These are phyloP conservation scores for Alcedo atthis DNA, from an alignment of 2,797 vertebrate species.

Conservation along the genomic window DNA sequence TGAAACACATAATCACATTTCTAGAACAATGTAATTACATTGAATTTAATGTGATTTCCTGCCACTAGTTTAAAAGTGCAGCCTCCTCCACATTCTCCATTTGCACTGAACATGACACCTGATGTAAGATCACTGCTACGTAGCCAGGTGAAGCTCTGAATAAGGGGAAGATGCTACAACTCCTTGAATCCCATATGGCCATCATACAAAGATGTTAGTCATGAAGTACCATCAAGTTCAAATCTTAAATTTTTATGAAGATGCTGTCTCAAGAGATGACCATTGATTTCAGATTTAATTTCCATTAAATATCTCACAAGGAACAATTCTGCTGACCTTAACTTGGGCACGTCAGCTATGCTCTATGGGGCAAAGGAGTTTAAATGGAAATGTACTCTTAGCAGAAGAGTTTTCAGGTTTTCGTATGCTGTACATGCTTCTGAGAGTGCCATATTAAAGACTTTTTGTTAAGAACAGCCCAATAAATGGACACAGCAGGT, in stretches of 20 bases:
- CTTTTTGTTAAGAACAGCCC: not conserved
- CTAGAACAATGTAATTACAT: slow-evolving; percentile 63
- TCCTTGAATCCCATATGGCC: not conserved
- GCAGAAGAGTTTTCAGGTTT: not conserved
- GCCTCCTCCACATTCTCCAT: slow-evolving; percentile 39
- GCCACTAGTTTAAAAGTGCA: slow-evolving; percentile 45
- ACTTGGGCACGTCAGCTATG: not conserved
- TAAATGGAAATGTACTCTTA: not conserved
- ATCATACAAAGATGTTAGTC: not conserved
- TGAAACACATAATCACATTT: slow-evolving; percentile 68
- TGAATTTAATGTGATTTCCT: slow-evolving; percentile 61
- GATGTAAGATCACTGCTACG: not conserved
- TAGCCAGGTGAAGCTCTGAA: not conserved
- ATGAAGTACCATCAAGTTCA: not conserved
- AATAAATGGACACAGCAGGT: not conserved
- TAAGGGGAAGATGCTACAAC: not conserved
- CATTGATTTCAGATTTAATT: not conserved
- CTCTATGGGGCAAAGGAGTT: not conserved
- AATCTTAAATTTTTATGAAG: not conserved
- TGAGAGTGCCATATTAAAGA: not conserved
- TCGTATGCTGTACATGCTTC: not conserved
- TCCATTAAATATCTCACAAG: not conserved
- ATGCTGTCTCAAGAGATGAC: not conserved
- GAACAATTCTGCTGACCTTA: not conserved
- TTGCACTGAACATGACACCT: slow-evolving; percentile 29